These are phyloP conservation scores for Bellardia pandia DNA, from an alignment of 2,888 invertebrate genomes.

Conservation along the genomic window DNA sequence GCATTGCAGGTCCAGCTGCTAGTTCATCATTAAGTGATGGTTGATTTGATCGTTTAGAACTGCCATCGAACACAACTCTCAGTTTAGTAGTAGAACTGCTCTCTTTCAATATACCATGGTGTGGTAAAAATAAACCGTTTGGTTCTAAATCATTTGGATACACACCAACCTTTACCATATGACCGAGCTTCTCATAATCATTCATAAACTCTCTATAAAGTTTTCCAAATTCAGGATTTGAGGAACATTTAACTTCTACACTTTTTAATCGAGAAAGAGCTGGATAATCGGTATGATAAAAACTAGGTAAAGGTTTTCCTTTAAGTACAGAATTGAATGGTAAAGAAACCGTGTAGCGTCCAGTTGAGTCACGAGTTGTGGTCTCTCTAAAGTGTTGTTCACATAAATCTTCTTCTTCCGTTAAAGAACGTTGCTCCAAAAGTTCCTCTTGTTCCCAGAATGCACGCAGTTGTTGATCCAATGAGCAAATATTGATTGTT, in stretches of 20 bases:
- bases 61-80: conserved; percentile 64
- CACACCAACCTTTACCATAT: conserved; percentile 37
- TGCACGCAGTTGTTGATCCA: conserved; percentile 32
- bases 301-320: too few relatives aligned
- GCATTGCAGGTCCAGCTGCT: conserved; percentile 61
- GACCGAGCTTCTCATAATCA: conserved; percentile 36
- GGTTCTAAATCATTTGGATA: conserved; percentile 33
- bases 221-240: conserved; percentile 5
- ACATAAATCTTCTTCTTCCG: conserved; percentile 42
- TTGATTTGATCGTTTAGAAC: conserved; percentile 18
- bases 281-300: conserved; percentile 46
- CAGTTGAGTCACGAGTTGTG: conserved; percentile 31
- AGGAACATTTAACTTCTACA: conserved; percentile 34
- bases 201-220: conserved; percentile 31
- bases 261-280: conserved; percentile 53
- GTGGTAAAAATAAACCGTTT: conserved; percentile 54
- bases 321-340: conserved; percentile 51
- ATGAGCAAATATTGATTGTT: conserved; percentile 39
- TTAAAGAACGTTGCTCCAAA: not conserved
- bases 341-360: conserved; percentile 49
- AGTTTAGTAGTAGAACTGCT: conserved; percentile 53
- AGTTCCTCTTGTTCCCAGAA: conserved; percentile 61
- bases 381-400: conserved; percentile 52
- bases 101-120: conserved; percentile 54
- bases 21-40: conserved; percentile 58